Percentiles rank a stretch among this genome's conserved stretches.
Evolutionary conservation across 2,888 invertebrate genomes (phyloP).

Genomic region (Rhyacophila evoluta): DNA sequence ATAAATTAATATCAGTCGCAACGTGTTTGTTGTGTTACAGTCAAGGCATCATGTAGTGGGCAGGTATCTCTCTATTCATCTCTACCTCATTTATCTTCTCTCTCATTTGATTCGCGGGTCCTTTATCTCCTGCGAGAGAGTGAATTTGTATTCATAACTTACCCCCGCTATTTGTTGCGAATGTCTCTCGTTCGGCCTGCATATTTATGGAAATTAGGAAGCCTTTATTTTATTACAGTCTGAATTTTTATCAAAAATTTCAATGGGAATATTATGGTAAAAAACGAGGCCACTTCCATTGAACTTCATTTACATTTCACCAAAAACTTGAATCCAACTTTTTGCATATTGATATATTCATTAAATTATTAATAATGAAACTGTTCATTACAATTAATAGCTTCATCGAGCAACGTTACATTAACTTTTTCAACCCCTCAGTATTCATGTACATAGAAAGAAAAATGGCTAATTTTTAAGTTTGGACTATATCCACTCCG

Average conservation of each 20-base stretch:
- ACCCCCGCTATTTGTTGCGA: slow-evolving; percentile 42
- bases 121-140: neutral
- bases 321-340: neutral
- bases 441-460: no score
- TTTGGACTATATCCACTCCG: no score
- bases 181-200: slow-evolving; percentile 36
- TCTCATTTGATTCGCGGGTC: slow-evolving; percentile 16
- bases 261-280: slow-evolving; percentile 7
- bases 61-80: neutral
- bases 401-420: no score
- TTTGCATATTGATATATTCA: no score
- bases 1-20: no score
- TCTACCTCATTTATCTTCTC: neutral
- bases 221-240: slow-evolving; percentile 34
- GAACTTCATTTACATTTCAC: neutral
- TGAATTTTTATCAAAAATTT: slow-evolving; percentile 9
- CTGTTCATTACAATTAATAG: no score
- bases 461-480: no score
- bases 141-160: slow-evolving; percentile 35
- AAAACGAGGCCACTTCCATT: neutral
- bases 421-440: no score
- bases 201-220: slow-evolving; percentile 43
- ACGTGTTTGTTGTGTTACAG: no score
- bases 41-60: no score
- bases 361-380: no score